Conservation (phyloP, 2,797 vertebrate genomes). For the Hylomyscus alleni region DNA sequence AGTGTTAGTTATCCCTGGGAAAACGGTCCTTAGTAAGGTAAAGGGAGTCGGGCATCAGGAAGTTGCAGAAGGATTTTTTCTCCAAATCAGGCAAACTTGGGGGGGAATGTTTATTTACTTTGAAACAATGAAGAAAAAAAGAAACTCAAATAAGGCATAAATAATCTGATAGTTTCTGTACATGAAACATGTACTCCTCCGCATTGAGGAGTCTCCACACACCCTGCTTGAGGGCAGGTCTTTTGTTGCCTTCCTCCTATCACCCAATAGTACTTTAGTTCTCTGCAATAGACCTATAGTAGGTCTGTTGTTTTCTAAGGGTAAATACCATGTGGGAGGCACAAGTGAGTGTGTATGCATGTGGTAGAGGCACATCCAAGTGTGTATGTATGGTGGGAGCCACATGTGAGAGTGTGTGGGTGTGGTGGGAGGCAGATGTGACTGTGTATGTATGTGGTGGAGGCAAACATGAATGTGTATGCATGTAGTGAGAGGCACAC, state of each 20-base stretch:
- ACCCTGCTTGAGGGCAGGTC: neutral
- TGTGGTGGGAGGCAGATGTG: too few relatives aligned
- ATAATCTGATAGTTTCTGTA: neutral
- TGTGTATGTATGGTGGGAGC: too few relatives aligned
- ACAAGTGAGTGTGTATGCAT: neutral
- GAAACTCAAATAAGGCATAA: neutral
- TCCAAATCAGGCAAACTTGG: neutral
- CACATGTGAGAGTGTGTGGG: too few relatives aligned
- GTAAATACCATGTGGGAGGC: neutral
- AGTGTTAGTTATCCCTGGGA: neutral
- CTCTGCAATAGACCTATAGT: neutral
- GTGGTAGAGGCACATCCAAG: too few relatives aligned
- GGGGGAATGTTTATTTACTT: neutral
- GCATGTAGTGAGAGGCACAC: too few relatives aligned
- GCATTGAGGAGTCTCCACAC: too few relatives aligned
- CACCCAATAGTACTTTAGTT: neutral
- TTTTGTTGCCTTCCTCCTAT: neutral
- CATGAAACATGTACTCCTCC: too few relatives aligned
- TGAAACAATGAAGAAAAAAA: neutral
- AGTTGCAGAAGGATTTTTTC: neutral
- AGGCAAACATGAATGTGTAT: too few relatives aligned
- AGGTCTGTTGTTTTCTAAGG: neutral
- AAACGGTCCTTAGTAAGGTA: neutral
- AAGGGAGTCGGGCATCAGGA: neutral
- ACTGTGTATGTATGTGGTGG: too few relatives aligned